These are phyloP conservation scores for Actinopyga echinites DNA, from an alignment of 53 echinoderm and acorn worm species.

Conservation along the genomic window DNA sequence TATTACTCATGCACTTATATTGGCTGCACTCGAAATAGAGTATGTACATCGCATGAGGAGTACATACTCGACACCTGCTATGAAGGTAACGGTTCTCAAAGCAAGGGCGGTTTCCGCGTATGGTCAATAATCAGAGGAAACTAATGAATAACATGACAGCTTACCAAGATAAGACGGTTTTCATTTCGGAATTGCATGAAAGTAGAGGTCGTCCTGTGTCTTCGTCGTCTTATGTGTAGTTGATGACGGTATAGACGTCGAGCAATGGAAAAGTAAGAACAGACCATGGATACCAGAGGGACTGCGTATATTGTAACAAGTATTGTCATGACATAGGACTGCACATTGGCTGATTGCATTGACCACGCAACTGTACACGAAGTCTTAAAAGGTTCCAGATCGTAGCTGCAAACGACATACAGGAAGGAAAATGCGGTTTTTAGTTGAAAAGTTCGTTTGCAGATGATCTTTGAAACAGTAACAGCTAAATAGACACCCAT, in stretches of 20 bases:
- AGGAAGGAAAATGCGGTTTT: no score
- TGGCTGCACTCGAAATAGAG: no score
- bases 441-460: no score
- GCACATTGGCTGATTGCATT: constrained; percentile 4
- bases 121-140: no score
- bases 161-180: constrained; percentile 61
- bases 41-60: no score
- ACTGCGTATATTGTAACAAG: constrained; percentile 19
- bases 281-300: constrained; percentile 28
- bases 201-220: background rate
- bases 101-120: no score
- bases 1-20: no score
- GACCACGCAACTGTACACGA: constrained; percentile 71
- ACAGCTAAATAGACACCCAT: no score
- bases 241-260: constrained; percentile 43
- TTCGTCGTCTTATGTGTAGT: constrained; percentile 8
- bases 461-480: no score
- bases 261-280: constrained; percentile 61
- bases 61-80: no score
- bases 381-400: constrained; percentile 55
- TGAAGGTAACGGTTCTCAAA: no score
- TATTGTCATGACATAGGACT: constrained; percentile 46
- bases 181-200: constrained; percentile 47
- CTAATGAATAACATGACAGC: no score
- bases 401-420: constrained; percentile 37